phyloP scores from a whole-genome alignment of 2,113 vertebrate genomes.

The Tupaia tana region DNA sequence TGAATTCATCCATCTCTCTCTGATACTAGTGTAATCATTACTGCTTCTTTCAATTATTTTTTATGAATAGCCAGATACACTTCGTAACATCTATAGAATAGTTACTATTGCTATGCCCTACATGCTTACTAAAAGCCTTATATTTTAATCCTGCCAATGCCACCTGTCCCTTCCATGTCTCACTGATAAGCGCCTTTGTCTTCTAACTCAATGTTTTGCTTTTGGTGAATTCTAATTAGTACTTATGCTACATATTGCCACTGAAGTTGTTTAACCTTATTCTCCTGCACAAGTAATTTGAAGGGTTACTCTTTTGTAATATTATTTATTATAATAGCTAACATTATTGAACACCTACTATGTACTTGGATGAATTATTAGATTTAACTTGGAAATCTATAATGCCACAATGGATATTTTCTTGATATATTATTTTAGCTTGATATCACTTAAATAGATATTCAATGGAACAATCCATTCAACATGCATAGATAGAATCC shows the following conservation, averaged over 20 bases:
- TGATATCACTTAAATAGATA: background rate
- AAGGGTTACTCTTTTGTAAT: background rate
- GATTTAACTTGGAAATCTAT: slow-evolving; percentile 17
- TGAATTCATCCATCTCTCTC: background rate
- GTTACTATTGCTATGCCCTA: background rate
- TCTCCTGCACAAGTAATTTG: background rate
- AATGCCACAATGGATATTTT: background rate
- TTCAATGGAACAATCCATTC: background rate
- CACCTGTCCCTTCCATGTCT: background rate
- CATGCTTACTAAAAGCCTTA: background rate
- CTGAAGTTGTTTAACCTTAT: slow-evolving; percentile 10
- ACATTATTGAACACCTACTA: background rate
- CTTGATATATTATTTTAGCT: slow-evolving; percentile 32
- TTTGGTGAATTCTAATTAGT: background rate
- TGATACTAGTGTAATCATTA: background rate
- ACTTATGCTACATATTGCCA: background rate
- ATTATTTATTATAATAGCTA: background rate
- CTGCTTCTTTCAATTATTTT: background rate
- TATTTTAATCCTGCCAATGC: background rate
- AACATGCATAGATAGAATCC: background rate
- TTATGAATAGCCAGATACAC: background rate
- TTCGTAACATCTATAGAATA: background rate
- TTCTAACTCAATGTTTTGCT: slow-evolving; percentile 19
- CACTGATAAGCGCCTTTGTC: background rate
- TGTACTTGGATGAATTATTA: background rate